These are phyloP conservation scores for Aethina tumida DNA, from an alignment of 1,140 invertebrate species.

Conservation along the genomic window DNA sequence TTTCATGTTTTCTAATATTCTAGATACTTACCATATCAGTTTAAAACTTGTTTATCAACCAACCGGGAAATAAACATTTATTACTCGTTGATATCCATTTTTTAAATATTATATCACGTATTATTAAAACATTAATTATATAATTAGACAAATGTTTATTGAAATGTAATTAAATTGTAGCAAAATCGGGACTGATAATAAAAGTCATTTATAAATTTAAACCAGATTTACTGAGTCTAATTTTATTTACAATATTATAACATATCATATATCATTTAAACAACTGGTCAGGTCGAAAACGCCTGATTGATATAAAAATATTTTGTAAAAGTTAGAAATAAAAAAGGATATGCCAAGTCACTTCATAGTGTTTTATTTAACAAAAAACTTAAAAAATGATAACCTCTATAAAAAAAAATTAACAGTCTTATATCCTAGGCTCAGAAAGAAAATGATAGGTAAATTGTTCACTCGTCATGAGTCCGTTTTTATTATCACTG, in stretches of 20 bases:
- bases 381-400: constrained; percentile 14
- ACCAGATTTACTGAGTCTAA: constrained; percentile 18
- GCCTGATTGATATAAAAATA: constrained; percentile 25
- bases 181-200: too few relatives aligned
- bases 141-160: too few relatives aligned
- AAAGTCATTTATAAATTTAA: constrained; percentile 11
- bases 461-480: constrained; percentile 11
- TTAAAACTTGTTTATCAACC: too few relatives aligned
- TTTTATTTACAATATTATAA: constrained; percentile 27
- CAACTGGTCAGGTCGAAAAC: constrained; percentile 16
- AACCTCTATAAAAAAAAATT: constrained; percentile 11
- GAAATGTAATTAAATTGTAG: too few relatives aligned
- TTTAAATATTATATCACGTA: too few relatives aligned
- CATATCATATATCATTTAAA: constrained; percentile 24
- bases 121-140: too few relatives aligned
- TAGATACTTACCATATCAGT: too few relatives aligned
- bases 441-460: constrained; percentile 5
- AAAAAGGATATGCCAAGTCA: constrained; percentile 24
- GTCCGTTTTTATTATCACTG: constrained; percentile 10
- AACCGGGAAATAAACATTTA: too few relatives aligned
- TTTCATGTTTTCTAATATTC: too few relatives aligned
- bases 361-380: constrained; percentile 16
- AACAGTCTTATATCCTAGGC: constrained; percentile 11
- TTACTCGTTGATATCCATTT: too few relatives aligned
- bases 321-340: constrained; percentile 18